Evolutionary conservation across 2,797 vertebrate genomes (phyloP).

Genomic region (Coluber constrictor): DNA sequence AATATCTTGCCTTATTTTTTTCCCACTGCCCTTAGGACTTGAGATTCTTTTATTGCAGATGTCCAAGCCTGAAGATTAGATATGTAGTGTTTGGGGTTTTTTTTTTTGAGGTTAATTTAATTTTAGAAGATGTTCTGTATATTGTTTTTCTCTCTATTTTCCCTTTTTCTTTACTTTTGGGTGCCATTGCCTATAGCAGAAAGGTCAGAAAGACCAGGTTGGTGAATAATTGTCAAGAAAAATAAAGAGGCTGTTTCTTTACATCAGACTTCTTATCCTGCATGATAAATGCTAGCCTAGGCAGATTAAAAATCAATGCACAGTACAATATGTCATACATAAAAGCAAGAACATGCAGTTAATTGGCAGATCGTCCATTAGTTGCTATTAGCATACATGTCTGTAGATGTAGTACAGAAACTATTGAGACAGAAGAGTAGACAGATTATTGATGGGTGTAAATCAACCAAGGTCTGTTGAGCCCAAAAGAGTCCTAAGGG

Average conservation of each 20-base stretch:
- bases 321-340: conserved; percentile 56
- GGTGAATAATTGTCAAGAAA: conserved; percentile 59
- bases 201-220: conserved; percentile 34
- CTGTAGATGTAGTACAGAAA: conserved; percentile 22
- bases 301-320: conserved; percentile 66
- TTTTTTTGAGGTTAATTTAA: conserved; percentile 36
- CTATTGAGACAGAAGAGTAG: conserved; percentile 23
- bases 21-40: neutral
- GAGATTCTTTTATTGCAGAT: neutral
- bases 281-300: conserved; percentile 57
- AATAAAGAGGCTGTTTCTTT: conserved; percentile 64
- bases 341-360: conserved; percentile 53
- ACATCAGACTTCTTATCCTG: conserved; percentile 45
- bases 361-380: conserved; percentile 55
- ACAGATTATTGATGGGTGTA: conserved; percentile 33
- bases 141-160: neutral
- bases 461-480: conserved; percentile 11
- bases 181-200: conserved; percentile 32
- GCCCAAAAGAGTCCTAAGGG: conserved; percentile 13
- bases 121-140: conserved; percentile 34
- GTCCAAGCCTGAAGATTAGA: neutral
- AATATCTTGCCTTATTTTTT: neutral
- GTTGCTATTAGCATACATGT: conserved; percentile 32
- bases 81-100: neutral
- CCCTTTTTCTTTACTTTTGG: conserved; percentile 44